Evolutionary conservation across 2,888 invertebrate genomes (phyloP).

Genomic region (Dastarcus helophoroides): DNA sequence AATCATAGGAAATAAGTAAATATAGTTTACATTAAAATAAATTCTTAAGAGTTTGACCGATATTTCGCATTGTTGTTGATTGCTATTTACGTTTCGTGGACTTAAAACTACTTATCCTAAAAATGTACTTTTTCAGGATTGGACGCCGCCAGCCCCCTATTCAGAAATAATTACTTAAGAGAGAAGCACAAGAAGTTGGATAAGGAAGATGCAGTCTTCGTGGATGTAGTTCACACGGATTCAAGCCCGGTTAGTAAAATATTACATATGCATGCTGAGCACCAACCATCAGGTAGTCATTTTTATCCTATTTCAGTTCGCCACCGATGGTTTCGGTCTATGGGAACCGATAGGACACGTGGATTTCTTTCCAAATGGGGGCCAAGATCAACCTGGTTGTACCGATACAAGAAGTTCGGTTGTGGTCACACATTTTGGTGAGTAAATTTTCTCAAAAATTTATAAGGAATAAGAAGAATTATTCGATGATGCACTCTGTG

Average conservation of each 20-base stretch:
- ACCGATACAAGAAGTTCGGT: conserved; percentile 44
- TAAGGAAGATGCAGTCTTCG: conserved; percentile 49
- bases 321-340: conserved; percentile 49
- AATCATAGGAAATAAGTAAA: no score
- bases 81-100: no score
- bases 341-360: conserved; percentile 48
- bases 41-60: no score
- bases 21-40: no score
- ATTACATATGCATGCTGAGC: no score
- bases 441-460: conserved; percentile 8
- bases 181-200: conserved; percentile 47
- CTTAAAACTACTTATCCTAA: neutral
- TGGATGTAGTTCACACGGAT: conserved; percentile 60
- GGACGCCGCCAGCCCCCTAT: conserved; percentile 76
- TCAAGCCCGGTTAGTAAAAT: conserved; percentile 39
- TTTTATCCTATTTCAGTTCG: conserved; percentile 37
- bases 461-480: conserved; percentile 3
- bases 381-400: conserved; percentile 49
- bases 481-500: conserved; percentile 3
- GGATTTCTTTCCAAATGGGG: conserved; percentile 51
- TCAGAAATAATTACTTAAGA: conserved; percentile 43
- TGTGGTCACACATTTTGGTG: conserved; percentile 45
- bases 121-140: conserved; percentile 48
- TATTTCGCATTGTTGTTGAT: no score
- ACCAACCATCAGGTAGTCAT: conserved; percentile 1